Evolutionary conservation across 2,797 vertebrate genomes (phyloP).

Genomic region (Pseudomugil gertrudae): DNA sequence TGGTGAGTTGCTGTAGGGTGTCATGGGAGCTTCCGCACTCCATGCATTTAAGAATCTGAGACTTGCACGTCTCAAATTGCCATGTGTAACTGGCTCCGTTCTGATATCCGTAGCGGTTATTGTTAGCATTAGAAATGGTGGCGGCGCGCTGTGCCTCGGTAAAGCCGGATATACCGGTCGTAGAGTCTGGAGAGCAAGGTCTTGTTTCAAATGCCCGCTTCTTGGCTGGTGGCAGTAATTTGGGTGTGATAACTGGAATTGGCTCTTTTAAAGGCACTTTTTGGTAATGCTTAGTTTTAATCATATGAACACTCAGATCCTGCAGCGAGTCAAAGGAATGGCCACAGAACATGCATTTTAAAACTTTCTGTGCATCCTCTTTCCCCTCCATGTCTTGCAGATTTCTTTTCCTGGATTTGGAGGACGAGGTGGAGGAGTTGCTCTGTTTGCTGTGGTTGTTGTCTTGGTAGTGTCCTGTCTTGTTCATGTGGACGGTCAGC

Average conservation of each 20-base stretch:
- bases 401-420: conserved; percentile 93
- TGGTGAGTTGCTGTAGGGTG: conserved; percentile 96
- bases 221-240: conserved; percentile 93
- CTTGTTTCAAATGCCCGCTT: conserved; percentile 94
- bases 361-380: conserved; percentile 96
- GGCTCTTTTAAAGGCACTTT: conserved; percentile 99
- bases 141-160: conserved; percentile 87
- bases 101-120: conserved; percentile 96
- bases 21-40: conserved; percentile 98
- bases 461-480: conserved; percentile 97
- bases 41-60: conserved; percentile 99
- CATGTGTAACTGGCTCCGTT: conserved; percentile 98
- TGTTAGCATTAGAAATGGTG: conserved; percentile 85
- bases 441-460: conserved; percentile 95
- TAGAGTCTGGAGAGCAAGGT: conserved; percentile 96
- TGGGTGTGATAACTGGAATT: conserved; percentile 93
- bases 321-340: conserved; percentile 99
- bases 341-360: conserved; percentile 99
- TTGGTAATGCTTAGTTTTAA: conserved; percentile 99
- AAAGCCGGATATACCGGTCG: conserved; percentile 89
- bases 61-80: conserved; percentile 99
- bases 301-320: conserved; percentile 99
- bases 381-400: conserved; percentile 97
- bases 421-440: conserved; percentile 89
- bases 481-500: conserved; percentile 97